These are phyloP conservation scores for Meloe dianella DNA, from an alignment of 2,888 invertebrate species.

Conservation along the genomic window DNA sequence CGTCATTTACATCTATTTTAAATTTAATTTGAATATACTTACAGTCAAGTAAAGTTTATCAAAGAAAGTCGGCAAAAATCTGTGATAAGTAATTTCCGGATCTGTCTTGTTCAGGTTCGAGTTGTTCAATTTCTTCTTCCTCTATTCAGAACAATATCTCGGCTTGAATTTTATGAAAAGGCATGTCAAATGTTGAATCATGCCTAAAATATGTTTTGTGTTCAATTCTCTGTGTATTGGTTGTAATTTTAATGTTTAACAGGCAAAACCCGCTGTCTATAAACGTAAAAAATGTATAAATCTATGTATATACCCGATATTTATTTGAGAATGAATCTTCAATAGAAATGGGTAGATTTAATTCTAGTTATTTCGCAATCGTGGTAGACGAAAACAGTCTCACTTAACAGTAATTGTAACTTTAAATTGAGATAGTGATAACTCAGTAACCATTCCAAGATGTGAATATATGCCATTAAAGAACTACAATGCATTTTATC, in stretches of 20 bases:
- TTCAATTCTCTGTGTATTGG: slow-evolving; percentile 12
- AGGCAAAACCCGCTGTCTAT: background rate
- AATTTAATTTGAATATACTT: background rate
- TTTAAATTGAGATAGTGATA: too few relatives aligned
- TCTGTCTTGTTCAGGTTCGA: slow-evolving; percentile 41
- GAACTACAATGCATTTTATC: background rate
- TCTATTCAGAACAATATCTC: slow-evolving; percentile 34
- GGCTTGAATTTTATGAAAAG: slow-evolving; percentile 34
- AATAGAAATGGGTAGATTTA: too few relatives aligned
- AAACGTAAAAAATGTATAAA: background rate
- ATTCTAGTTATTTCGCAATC: too few relatives aligned
- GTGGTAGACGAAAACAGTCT: too few relatives aligned
- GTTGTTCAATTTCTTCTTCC: slow-evolving; percentile 38
- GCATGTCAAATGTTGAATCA: slow-evolving; percentile 27
- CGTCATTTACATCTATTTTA: background rate
- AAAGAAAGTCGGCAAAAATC: background rate
- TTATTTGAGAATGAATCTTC: too few relatives aligned
- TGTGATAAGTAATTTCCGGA: slow-evolving; percentile 39
- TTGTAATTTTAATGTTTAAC: too few relatives aligned
- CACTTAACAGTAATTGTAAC: too few relatives aligned
- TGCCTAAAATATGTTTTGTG: slow-evolving; percentile 14
- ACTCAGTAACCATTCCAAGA: too few relatives aligned
- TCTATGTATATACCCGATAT: background rate
- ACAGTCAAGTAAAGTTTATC: background rate
- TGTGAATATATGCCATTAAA: too few relatives aligned